Base-by-base conservation (phyloP, 2,797 vertebrate species). In the Pampus argenteus region DNA sequence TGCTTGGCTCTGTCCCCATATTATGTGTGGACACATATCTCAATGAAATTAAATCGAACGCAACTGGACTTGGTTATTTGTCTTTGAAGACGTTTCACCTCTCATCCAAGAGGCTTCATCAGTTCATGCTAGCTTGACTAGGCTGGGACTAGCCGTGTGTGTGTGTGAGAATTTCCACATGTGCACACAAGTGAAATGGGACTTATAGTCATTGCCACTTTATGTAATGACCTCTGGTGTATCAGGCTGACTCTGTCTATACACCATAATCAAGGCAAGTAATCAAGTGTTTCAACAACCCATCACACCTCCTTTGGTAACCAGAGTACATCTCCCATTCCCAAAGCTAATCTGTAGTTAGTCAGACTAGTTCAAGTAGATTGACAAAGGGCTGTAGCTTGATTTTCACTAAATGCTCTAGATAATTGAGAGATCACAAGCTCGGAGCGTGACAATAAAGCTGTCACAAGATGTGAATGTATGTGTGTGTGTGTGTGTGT, bases 341-440 rank as follows among this genome's bases (percentile, higher is more conserved):
- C 83, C 81, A 79, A 47, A 86, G 72, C 88, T 90, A 71, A 86
- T 91, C 83, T 86, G 78, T 66, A 66, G 45, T 79, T 82, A 63
- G 78, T 84, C 66, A 42, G 62, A 58, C 63, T 29, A 58, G 59
- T 72, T 79, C 36, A 66, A 60, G 66, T 77, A 56, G 58, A 76
- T 57, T 63, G 82, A 81, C 74, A 36, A 47, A 7, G 9, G 29
- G 31, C 50, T 63, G 42, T n/a, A 22, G 55, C 38, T 40, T 59
- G 59, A 67, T 66, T 65, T 44, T 45, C 49, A 18, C 20, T 42
- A 76, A 84, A 69, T 20, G 40, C 71, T 69, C 29, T 2, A 31
- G 78, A 78, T 62, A 70, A 58, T 64, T 76, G 36, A 76, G 60
- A 75, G 64, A 82, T 84, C 76, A 71, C 57, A 67, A 54, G 42